A percentile compares a stretch with the other conserved stretches of the same genome.
These are phyloP conservation scores for Microplitis mediator DNA, from an alignment of 1,140 invertebrate species.

Conservation along the genomic window DNA sequence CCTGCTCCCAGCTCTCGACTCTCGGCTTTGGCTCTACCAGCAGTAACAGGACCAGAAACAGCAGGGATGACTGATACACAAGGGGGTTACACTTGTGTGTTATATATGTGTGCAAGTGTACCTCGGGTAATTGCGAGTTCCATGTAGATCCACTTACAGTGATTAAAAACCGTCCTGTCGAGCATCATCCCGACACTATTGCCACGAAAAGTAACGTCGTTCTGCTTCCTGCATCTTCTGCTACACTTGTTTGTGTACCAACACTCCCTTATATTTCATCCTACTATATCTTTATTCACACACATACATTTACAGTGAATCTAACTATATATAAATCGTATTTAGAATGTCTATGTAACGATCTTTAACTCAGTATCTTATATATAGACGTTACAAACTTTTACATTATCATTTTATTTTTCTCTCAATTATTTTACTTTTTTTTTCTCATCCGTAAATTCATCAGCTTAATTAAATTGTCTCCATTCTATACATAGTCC, in stretches of 20 bases:
- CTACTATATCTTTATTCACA: not conserved
- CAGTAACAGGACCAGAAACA: conserved; percentile 15
- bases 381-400: not conserved
- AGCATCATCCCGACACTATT: conserved; percentile 40
- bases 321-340: too few relatives aligned
- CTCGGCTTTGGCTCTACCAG: too few relatives aligned
- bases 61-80: conserved; percentile 46
- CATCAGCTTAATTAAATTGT: conserved; percentile 30
- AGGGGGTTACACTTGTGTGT: conserved; percentile 42
- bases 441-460: conserved; percentile 18
- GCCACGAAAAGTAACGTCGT: not conserved
- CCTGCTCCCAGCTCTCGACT: too few relatives aligned
- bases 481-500: not conserved
- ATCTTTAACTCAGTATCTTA: not conserved
- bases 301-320: too few relatives aligned
- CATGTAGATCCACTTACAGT: conserved; percentile 64
- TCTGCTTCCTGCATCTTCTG: conserved; percentile 1
- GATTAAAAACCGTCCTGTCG: conserved; percentile 64
- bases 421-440: too few relatives aligned
- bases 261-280: too few relatives aligned
- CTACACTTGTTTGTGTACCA: conserved; percentile 1
- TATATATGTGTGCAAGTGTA: conserved; percentile 40
- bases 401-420: too few relatives aligned
- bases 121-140: conserved; percentile 58
- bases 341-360: too few relatives aligned